These are phyloP conservation scores for Pharmacophagus antenor DNA, from an alignment of 2,888 invertebrate species.

Conservation along the genomic window DNA sequence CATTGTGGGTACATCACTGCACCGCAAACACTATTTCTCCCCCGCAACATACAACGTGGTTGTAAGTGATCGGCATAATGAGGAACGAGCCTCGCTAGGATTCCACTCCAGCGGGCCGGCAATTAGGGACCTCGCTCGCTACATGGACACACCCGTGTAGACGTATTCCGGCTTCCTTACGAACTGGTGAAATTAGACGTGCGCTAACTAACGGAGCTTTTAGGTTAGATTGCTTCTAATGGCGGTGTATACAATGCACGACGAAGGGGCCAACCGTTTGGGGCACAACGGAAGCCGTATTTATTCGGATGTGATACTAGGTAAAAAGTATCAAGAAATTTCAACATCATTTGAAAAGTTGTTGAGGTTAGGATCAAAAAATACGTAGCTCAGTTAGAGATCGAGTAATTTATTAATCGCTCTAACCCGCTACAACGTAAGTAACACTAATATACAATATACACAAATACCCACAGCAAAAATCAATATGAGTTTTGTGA, in stretches of 20 bases:
- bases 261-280: not conserved
- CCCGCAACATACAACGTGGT: not conserved
- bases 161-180: constrained; percentile 52
- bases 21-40: constrained; percentile 8
- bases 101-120: constrained; percentile 31
- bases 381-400: too few species aligned
- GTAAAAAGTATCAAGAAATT: too few species aligned
- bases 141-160: constrained; percentile 53
- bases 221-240: constrained; percentile 31
- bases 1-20: too few species aligned
- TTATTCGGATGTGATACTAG: too few species aligned
- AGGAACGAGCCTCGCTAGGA: constrained; percentile 5
- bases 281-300: too few species aligned
- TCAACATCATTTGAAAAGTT: too few species aligned
- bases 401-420: too few species aligned
- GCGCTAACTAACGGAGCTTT: constrained; percentile 30
- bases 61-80: constrained; percentile 25
- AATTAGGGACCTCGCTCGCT: constrained; percentile 51
- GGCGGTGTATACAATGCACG: not conserved
- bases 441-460: not conserved
- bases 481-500: too few species aligned
- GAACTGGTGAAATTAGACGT: constrained; percentile 38
- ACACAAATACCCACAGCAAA: not conserved
- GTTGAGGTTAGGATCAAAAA: too few species aligned
- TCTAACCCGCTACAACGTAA: too few species aligned